Percentiles rank a stretch among this genome's conserved stretches.
Evolutionary conservation across 2,888 invertebrate species (phyloP).

Genomic region (Mesorhabditis belari): DNA sequence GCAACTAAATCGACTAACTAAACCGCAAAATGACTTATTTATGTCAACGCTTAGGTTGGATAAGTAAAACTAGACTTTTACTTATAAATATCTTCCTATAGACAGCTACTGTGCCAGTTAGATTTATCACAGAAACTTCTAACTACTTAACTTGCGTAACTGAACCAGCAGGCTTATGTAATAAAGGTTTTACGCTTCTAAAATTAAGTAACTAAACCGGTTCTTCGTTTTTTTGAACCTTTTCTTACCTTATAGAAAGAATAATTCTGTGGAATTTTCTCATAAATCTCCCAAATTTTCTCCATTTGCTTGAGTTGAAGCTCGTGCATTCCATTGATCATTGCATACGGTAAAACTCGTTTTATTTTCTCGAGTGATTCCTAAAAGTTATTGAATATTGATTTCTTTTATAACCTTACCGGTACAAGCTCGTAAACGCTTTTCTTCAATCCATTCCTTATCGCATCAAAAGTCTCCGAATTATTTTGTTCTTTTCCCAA

Average conservation of each 20-base stretch:
- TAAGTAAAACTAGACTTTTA: no score
- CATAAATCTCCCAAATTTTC: not conserved
- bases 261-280: not conserved
- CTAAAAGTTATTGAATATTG: not conserved
- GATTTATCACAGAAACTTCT: no score
- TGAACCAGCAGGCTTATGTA: no score
- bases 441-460: not conserved
- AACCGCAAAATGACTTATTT: no score
- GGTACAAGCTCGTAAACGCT: not conserved
- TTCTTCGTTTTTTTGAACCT: not conserved
- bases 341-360: not conserved
- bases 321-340: not conserved
- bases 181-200: no score
- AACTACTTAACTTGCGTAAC: no score
- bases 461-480: not conserved
- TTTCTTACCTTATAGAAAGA: not conserved
- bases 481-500: not conserved
- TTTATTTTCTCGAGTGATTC: not conserved
- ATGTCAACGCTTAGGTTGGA: no score
- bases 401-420: not conserved
- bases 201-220: no score
- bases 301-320: not conserved
- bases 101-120: no score
- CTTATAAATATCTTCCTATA: no score
- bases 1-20: no score